phyloP scores from a whole-genome alignment of 2,797 vertebrate species.

The Sebastes wilsoni region DNA sequence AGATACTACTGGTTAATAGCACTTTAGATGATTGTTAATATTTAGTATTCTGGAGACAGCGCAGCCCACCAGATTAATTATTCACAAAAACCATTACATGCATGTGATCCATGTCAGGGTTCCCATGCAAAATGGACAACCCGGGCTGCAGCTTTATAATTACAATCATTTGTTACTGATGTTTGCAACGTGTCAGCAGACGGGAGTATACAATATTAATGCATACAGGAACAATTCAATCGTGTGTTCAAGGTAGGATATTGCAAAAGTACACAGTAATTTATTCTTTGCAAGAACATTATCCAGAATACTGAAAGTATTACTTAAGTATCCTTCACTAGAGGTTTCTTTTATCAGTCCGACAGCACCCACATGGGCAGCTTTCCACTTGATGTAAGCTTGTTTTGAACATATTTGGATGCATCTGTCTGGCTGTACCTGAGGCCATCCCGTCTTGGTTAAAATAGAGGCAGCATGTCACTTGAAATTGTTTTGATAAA shows the following conservation, averaged over 20 bases:
- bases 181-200: slow-evolving; percentile 35
- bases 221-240: slow-evolving; percentile 35
- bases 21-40: slow-evolving; percentile 68
- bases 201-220: slow-evolving; percentile 44
- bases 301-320: neutral
- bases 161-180: slow-evolving; percentile 72
- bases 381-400: slow-evolving; percentile 45
- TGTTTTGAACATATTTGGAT: slow-evolving; percentile 51
- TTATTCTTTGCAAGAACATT: slow-evolving; percentile 6
- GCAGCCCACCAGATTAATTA: slow-evolving; percentile 70
- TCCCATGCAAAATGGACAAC: slow-evolving; percentile 43
- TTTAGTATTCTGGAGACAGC: slow-evolving; percentile 72
- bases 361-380: slow-evolving; percentile 1
- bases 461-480: slow-evolving; percentile 67
- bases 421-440: slow-evolving; percentile 47
- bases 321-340: neutral
- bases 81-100: slow-evolving; percentile 76
- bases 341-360: slow-evolving; percentile 1
- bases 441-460: slow-evolving; percentile 41
- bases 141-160: slow-evolving; percentile 48
- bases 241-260: slow-evolving; percentile 12
- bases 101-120: slow-evolving; percentile 64
- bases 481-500: slow-evolving; percentile 77
- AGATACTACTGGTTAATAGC: slow-evolving; percentile 50
- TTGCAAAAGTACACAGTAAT: slow-evolving; percentile 8